Percentiles rank a stretch among this genome's conserved stretches.
phyloP scores from a whole-genome alignment of 2,113 vertebrate genomes.

The Xenopus laevis region DNA sequence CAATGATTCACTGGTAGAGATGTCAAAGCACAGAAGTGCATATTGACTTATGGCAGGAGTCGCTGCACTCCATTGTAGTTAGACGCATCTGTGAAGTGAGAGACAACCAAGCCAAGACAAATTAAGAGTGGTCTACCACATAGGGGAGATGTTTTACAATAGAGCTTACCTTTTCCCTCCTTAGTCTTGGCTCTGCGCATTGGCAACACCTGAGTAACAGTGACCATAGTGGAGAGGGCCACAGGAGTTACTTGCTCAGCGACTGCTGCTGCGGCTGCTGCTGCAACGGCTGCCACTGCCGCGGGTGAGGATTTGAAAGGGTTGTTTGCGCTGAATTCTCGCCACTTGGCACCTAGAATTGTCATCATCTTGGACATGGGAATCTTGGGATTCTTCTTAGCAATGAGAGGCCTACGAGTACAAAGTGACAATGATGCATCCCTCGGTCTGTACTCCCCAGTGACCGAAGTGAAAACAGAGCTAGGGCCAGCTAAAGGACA shows the following conservation, averaged over 20 bases:
- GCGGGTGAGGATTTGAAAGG: conserved; percentile 89
- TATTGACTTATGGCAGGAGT: too few species aligned
- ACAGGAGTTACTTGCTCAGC: conserved; percentile 84
- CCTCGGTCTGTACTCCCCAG: too few species aligned
- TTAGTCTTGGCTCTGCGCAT: conserved; percentile 89
- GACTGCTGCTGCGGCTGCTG: conserved; percentile 79
- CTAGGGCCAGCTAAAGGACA: too few species aligned
- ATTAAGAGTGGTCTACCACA: too few species aligned
- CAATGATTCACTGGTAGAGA: too few species aligned
- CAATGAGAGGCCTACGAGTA: conserved; percentile 79
- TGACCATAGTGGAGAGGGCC: conserved; percentile 56
- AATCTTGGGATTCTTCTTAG: conserved; percentile 93
- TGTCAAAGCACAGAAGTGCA: too few species aligned
- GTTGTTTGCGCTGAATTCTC: conserved; percentile 93
- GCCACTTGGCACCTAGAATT: conserved; percentile 90
- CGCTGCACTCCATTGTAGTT: too few species aligned
- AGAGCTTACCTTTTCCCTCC: conserved; percentile 84
- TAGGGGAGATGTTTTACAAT: too few species aligned
- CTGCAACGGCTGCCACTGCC: conserved; percentile 77
- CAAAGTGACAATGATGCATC: too few species aligned
- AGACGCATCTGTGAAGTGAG: too few species aligned
- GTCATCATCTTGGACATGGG: conserved; percentile 97
- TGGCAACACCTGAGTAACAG: conserved; percentile 57
- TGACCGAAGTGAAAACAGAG: too few species aligned
- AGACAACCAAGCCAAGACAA: too few species aligned